phyloP scores from a whole-genome alignment of 2,113 vertebrate species.

The Clarias magur region DNA sequence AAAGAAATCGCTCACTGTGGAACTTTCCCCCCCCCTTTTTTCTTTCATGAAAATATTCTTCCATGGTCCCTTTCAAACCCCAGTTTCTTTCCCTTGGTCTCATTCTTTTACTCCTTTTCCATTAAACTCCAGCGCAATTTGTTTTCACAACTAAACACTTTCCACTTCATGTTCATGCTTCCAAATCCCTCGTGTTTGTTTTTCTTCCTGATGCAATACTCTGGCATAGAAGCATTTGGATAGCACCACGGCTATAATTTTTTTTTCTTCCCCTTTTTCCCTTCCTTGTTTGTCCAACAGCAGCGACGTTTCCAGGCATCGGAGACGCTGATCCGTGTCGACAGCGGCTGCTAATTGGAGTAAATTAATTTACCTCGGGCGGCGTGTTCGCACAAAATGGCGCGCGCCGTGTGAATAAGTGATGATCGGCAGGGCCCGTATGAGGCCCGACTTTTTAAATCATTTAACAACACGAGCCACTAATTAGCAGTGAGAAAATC shows the following conservation, averaged over 20 bases:
- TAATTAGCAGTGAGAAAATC: constrained; percentile 77
- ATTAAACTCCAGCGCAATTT: neutral
- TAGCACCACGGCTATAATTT: neutral
- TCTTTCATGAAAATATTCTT: neutral
- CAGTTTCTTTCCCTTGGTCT: neutral
- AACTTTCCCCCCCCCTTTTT: neutral
- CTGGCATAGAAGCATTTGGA: neutral
- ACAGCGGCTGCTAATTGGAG: constrained; percentile 77
- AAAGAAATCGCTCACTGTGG: neutral
- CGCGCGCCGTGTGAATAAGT: constrained; percentile 73
- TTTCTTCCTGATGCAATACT: constrained; percentile 12
- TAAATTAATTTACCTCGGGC: constrained; percentile 78
- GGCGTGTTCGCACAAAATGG: constrained; percentile 68
- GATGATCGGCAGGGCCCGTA: constrained; percentile 71
- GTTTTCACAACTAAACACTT: constrained; percentile 14
- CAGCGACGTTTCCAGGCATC: neutral
- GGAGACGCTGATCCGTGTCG: constrained; percentile 72
- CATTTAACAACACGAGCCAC: constrained; percentile 80
- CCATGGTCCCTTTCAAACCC: neutral
- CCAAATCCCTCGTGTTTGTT: constrained; percentile 4
- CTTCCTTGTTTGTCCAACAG: constrained; percentile 12
- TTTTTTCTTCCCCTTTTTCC: neutral
- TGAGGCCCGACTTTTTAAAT: constrained; percentile 78
- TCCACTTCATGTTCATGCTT: neutral
- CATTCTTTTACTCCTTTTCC: neutral